Evolutionary conservation across 2,888 invertebrate genomes (phyloP).

Genomic region (Cerastis rubricosa): DNA sequence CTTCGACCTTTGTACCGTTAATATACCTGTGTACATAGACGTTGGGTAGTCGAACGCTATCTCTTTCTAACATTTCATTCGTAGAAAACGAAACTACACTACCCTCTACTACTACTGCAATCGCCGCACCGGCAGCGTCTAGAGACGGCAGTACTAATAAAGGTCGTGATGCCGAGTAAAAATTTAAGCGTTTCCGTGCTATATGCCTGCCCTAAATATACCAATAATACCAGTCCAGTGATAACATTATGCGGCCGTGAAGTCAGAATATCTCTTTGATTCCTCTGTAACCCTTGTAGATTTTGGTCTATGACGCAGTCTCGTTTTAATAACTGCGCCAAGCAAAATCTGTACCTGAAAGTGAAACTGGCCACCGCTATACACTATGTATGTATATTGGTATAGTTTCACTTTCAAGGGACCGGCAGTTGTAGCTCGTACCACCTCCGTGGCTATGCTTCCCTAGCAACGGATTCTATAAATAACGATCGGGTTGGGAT

Average conservation of each 20-base stretch:
- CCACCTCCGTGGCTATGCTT: neutral
- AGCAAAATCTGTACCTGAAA: neutral
- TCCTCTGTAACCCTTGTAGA: neutral
- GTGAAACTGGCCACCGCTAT: neutral
- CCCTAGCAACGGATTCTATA: neutral
- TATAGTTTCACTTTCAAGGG: neutral
- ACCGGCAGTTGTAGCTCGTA: neutral
- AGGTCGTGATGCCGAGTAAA: neutral
- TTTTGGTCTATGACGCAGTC: neutral
- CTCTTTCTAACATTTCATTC: neutral
- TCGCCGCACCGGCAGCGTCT: neutral
- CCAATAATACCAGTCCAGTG: neutral
- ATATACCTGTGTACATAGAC: neutral
- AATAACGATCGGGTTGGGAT: constrained; percentile 1
- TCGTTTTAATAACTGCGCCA: neutral
- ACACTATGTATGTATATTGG: neutral
- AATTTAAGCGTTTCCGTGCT: neutral
- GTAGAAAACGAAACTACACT: constrained; percentile 15
- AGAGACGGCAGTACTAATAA: neutral
- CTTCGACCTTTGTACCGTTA: neutral
- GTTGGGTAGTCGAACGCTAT: constrained; percentile 1
- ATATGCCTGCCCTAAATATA: neutral
- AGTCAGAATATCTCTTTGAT: neutral
- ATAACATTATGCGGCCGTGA: neutral
- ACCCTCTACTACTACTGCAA: neutral